These are phyloP conservation scores for Moxostoma hubbsi DNA, from an alignment of 2,797 vertebrate species.

Conservation along the genomic window DNA sequence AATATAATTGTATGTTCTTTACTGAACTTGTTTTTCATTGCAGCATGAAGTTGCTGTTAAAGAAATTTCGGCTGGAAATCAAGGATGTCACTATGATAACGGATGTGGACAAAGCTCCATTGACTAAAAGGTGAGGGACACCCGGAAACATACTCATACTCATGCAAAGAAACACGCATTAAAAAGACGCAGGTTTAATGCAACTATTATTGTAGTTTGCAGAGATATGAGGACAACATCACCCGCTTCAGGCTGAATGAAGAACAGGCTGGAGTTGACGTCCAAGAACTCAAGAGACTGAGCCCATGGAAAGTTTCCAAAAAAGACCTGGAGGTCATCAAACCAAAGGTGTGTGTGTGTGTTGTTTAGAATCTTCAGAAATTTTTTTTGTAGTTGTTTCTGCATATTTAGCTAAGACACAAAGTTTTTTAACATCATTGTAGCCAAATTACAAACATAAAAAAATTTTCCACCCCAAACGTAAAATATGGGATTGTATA, in stretches of 20 bases:
- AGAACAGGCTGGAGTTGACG: constrained; percentile 61
- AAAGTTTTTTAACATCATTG: too few relatives aligned
- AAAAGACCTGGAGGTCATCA: constrained; percentile 74
- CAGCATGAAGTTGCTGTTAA: constrained; percentile 76
- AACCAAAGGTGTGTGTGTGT: constrained; percentile 75
- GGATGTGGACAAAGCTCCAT: constrained; percentile 73
- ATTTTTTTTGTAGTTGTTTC: too few relatives aligned
- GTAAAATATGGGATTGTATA: too few relatives aligned
- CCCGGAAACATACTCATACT: background rate
- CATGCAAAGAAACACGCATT: too few relatives aligned
- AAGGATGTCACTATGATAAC: constrained; percentile 77
- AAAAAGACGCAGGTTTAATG: background rate
- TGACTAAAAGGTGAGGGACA: constrained; percentile 69
- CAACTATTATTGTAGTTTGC: constrained; percentile 61
- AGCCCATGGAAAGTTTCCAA: constrained; percentile 73
- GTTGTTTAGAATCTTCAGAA: too few relatives aligned
- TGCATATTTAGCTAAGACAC: too few relatives aligned
- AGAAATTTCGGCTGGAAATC: constrained; percentile 76
- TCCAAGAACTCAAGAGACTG: constrained; percentile 59
- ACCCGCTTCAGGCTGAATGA: constrained; percentile 71
- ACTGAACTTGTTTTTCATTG: background rate
- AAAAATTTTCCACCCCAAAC: too few relatives aligned
- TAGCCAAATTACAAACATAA: too few relatives aligned
- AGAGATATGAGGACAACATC: constrained; percentile 74
- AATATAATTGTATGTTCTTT: background rate